Percentiles rank a stretch among this genome's conserved stretches.
phyloP scores from a whole-genome alignment of 2,797 vertebrate genomes.

The Pseudopleuronectes americanus region DNA sequence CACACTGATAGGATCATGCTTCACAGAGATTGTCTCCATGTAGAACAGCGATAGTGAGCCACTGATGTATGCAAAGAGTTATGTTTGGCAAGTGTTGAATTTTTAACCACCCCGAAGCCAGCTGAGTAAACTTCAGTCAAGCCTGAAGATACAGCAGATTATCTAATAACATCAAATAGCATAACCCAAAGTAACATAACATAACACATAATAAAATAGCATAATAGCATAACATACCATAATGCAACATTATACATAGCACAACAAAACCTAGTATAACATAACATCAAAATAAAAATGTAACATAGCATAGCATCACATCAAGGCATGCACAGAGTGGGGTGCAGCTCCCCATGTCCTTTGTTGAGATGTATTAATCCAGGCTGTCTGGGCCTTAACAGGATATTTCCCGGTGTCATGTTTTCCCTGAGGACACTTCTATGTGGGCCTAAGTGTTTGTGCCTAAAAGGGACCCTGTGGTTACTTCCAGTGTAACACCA shows the following conservation, averaged over 20 bases:
- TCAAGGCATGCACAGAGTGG: too few relatives aligned
- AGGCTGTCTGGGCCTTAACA: not conserved
- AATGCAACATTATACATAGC: not conserved
- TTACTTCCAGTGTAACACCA: not conserved
- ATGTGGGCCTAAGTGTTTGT: not conserved
- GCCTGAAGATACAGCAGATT: constrained; percentile 25
- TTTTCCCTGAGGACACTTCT: not conserved
- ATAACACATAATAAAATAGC: too few relatives aligned
- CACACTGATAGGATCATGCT: constrained; percentile 4
- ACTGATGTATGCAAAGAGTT: constrained; percentile 42
- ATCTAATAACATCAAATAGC: not conserved
- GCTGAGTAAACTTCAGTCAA: constrained; percentile 20
- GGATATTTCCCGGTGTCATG: not conserved
- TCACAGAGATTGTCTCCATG: constrained; percentile 28
- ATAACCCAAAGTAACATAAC: not conserved
- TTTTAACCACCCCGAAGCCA: constrained; percentile 30
- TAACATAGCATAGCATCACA: too few relatives aligned
- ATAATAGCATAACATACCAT: too few relatives aligned
- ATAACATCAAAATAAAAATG: too few relatives aligned
- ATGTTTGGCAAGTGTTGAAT: constrained; percentile 46
- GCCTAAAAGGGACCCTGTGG: not conserved
- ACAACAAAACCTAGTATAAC: too few relatives aligned
- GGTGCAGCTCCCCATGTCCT: not conserved
- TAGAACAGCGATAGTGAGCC: constrained; percentile 22
- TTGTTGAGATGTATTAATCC: not conserved